Evolutionary conservation across 2,113 vertebrate species (phyloP).

Genomic region (Channa argus): DNA sequence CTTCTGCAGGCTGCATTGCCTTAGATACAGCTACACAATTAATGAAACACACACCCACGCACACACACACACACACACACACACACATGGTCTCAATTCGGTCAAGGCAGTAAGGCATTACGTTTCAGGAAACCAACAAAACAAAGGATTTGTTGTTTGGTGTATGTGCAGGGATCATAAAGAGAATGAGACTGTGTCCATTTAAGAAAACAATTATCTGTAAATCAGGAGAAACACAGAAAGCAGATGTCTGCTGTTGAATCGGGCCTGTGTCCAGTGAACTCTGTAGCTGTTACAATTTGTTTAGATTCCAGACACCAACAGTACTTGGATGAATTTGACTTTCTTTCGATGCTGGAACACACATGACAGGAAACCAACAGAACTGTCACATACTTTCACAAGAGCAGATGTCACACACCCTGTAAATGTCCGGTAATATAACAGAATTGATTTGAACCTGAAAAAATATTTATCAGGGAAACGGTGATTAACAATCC

Average conservation of each 20-base stretch:
- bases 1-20: slow-evolving; percentile 32
- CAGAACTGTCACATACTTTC: too few relatives aligned
- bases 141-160: slow-evolving; percentile 42
- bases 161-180: slow-evolving; percentile 14
- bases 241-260: slow-evolving; percentile 56
- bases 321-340: background rate
- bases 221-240: slow-evolving; percentile 35
- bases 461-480: background rate
- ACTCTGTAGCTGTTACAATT: slow-evolving; percentile 8
- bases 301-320: slow-evolving; percentile 37
- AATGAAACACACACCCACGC: slow-evolving; percentile 49
- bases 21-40: slow-evolving; percentile 31
- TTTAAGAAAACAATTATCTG: slow-evolving; percentile 29
- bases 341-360: background rate
- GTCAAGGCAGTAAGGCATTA: slow-evolving; percentile 28
- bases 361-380: background rate
- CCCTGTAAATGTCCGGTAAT: background rate
- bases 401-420: too few relatives aligned
- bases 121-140: slow-evolving; percentile 50
- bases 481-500: too few relatives aligned
- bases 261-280: slow-evolving; percentile 8
- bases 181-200: slow-evolving; percentile 22
- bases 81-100: slow-evolving; percentile 42
- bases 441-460: background rate
- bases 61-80: too few relatives aligned